phyloP scores from a whole-genome alignment of 2,113 vertebrate genomes.

The Catagonus wagneri region DNA sequence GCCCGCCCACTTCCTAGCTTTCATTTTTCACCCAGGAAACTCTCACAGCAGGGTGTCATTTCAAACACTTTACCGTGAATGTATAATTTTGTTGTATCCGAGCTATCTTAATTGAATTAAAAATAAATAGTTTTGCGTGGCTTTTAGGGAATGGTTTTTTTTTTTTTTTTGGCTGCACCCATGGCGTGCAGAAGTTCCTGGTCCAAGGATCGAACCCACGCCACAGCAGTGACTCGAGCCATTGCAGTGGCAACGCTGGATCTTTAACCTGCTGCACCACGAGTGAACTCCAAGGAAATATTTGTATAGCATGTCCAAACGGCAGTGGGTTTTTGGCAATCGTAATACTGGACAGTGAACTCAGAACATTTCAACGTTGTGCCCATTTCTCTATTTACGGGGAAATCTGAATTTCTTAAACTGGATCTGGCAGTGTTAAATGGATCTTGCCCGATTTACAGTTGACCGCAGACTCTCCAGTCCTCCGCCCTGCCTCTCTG shows the following conservation, averaged over 20 bases:
- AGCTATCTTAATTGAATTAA: not conserved
- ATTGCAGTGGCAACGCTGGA: no score
- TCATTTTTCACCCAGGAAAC: not conserved
- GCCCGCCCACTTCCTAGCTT: not conserved
- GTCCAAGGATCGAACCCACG: no score
- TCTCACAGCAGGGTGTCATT: not conserved
- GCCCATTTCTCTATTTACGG: not conserved
- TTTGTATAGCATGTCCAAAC: not conserved
- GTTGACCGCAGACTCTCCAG: not conserved
- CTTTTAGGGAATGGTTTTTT: no score
- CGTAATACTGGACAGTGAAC: not conserved
- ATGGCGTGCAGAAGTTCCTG: no score
- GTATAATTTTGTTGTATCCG: not conserved
- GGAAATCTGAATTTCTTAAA: not conserved
- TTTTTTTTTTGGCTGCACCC: no score
- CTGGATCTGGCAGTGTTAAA: not conserved
- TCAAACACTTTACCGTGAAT: not conserved
- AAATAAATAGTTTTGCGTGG: not conserved
- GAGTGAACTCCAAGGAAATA: not conserved
- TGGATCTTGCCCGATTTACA: not conserved
- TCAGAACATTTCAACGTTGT: not conserved
- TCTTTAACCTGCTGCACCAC: no score
- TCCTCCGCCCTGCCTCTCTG: not conserved
- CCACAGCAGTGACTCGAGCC: no score
- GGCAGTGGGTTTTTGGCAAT: not conserved